Conservation (phyloP, 2,113 vertebrate genomes). For the Oplegnathus fasciatus region DNA sequence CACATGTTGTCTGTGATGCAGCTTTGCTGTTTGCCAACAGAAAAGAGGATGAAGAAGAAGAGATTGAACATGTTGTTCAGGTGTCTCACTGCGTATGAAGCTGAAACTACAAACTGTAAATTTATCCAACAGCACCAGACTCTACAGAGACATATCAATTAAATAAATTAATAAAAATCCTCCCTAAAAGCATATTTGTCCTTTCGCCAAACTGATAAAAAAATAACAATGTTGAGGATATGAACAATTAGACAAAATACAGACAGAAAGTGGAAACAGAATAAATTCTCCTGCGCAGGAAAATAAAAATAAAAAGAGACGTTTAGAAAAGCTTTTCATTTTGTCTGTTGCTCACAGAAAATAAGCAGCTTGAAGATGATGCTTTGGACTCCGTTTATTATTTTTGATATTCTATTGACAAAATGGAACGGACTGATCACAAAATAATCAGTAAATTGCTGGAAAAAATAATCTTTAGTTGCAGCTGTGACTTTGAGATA, state of each 20-base stretch:
- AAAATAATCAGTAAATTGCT: background rate
- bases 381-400: no score
- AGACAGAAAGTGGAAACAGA: background rate
- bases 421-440: background rate
- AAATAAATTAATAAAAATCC: background rate
- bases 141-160: no score
- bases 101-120: no score
- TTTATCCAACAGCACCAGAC: background rate
- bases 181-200: background rate
- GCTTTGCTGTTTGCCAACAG: no score
- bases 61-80: no score
- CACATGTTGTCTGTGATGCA: no score
- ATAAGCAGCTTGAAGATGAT: background rate
- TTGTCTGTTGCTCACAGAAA: no score
- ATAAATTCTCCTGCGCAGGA: background rate
- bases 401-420: no score
- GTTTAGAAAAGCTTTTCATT: background rate
- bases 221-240: background rate
- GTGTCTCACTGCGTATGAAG: no score
- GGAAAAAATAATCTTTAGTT: background rate
- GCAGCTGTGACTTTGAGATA: background rate
- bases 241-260: no score
- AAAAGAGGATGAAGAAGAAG: no score
- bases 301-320: background rate
- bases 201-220: background rate